These are phyloP conservation scores for Meiosimyza platycephala DNA, from an alignment of 2,888 invertebrate genomes.

Conservation along the genomic window DNA sequence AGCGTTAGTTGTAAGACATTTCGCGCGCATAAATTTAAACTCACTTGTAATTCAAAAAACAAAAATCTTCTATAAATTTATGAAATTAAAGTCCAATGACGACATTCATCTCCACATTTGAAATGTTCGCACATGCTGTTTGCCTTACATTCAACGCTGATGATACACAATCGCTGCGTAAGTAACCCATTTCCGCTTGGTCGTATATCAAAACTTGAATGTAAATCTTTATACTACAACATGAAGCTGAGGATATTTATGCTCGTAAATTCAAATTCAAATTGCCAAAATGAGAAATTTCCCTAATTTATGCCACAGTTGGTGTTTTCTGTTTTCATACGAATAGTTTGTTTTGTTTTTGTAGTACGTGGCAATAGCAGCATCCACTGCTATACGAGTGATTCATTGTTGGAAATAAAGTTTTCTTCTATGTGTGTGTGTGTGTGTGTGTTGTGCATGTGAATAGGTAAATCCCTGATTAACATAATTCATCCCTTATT, in stretches of 20 bases:
- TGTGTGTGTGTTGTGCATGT: neutral
- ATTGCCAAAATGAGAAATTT: constrained; percentile 33
- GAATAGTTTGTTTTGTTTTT: neutral
- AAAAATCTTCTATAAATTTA: too few species aligned
- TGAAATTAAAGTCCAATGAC: too few species aligned
- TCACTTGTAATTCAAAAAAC: constrained; percentile 1
- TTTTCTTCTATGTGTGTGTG: neutral
- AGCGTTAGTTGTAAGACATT: neutral
- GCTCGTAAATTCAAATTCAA: constrained; percentile 30
- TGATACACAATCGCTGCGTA: neutral
- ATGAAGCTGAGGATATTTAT: too few species aligned
- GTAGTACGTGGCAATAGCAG: neutral
- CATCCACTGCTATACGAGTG: constrained; percentile 9
- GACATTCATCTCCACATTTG: too few species aligned
- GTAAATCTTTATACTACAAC: neutral
- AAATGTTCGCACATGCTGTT: too few species aligned
- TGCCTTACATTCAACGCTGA: too few species aligned
- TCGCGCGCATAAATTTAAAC: constrained; percentile 1
- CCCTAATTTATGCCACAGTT: constrained; percentile 35
- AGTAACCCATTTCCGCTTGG: neutral
- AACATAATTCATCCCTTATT: constrained; percentile 36
- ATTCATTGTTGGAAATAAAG: constrained; percentile 34
- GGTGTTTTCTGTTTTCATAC: constrained; percentile 11
- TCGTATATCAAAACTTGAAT: constrained; percentile 12
- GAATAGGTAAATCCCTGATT: constrained; percentile 33